Conservation (phyloP, 1,140 invertebrate species). For the Manduca sexta region DNA sequence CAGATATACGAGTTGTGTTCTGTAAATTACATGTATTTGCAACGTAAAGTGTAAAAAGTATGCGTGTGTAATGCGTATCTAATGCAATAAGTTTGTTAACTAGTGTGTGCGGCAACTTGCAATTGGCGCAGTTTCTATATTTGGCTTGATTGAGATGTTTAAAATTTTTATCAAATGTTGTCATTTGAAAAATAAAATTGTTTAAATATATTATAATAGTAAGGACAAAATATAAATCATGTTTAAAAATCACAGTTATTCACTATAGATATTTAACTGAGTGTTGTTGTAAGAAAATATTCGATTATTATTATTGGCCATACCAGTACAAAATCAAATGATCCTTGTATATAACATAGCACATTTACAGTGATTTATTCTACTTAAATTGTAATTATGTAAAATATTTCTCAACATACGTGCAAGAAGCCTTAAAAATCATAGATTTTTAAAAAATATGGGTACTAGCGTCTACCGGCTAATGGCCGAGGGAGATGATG, state of each 20-base stretch:
- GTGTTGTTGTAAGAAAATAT: slow-evolving; percentile 55
- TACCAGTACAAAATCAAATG: slow-evolving; percentile 62
- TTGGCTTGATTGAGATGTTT: slow-evolving; percentile 24
- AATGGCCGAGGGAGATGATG: slow-evolving; percentile 52
- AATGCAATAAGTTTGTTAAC: not conserved
- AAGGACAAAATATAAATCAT: slow-evolving; percentile 30
- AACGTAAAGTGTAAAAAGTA: not conserved
- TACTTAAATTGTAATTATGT: slow-evolving; percentile 69
- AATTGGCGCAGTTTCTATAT: not conserved
- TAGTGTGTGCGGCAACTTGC: not conserved
- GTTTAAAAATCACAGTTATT: slow-evolving; percentile 54
- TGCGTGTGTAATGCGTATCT: not conserved
- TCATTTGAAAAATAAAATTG: slow-evolving; percentile 45
- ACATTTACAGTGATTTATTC: slow-evolving; percentile 55
- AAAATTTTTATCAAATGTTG: slow-evolving; percentile 57
- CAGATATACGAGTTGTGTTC: slow-evolving; percentile 24
- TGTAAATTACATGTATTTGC: slow-evolving; percentile 7
- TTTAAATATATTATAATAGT: slow-evolving; percentile 43
- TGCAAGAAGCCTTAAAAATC: slow-evolving; percentile 71
- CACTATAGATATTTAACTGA: slow-evolving; percentile 51
- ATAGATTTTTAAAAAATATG: slow-evolving; percentile 68
- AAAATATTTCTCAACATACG: slow-evolving; percentile 63
- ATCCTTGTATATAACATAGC: slow-evolving; percentile 62
- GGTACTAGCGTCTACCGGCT: slow-evolving; percentile 61
- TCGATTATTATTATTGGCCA: slow-evolving; percentile 52